These are phyloP conservation scores for Hydriomena furcata DNA, from an alignment of 2,888 invertebrate species.

Conservation along the genomic window DNA sequence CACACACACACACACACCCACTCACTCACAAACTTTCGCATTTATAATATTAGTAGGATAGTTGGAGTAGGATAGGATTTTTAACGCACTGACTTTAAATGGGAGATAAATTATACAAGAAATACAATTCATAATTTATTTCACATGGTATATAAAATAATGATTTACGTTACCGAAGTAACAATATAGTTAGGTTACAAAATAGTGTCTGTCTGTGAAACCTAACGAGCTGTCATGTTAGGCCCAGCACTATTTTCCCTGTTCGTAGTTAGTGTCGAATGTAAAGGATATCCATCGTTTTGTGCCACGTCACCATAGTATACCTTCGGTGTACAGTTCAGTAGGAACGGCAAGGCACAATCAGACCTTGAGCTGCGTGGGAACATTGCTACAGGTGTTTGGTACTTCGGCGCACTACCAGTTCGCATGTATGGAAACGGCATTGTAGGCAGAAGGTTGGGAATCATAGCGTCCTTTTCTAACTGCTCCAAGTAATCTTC, in stretches of 20 bases:
- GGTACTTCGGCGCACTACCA: constrained; percentile 24
- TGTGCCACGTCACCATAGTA: constrained; percentile 37
- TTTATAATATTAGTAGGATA: too few relatives aligned
- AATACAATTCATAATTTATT: background rate
- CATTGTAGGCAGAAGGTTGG: constrained; percentile 71
- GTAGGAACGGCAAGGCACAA: constrained; percentile 52
- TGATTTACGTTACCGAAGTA: too few relatives aligned
- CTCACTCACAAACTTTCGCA: too few relatives aligned
- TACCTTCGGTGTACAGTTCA: constrained; percentile 56
- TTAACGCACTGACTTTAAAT: too few relatives aligned
- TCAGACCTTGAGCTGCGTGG: constrained; percentile 31
- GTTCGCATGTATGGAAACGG: constrained; percentile 52
- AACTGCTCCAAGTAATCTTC: constrained; percentile 57
- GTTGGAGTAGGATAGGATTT: too few relatives aligned
- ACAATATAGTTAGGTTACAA: too few relatives aligned
- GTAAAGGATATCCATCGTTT: background rate
- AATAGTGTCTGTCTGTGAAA: too few relatives aligned
- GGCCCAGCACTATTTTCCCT: constrained; percentile 2
- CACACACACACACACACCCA: too few relatives aligned
- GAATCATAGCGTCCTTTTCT: constrained; percentile 58
- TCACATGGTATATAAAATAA: background rate
- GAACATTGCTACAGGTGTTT: constrained; percentile 37
- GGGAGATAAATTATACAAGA: background rate
- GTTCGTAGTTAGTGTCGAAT: constrained; percentile 3
- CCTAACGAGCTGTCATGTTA: background rate